These are phyloP conservation scores for Urocynchramus pylzowi DNA, from an alignment of 2,113 vertebrate species.

Conservation along the genomic window DNA sequence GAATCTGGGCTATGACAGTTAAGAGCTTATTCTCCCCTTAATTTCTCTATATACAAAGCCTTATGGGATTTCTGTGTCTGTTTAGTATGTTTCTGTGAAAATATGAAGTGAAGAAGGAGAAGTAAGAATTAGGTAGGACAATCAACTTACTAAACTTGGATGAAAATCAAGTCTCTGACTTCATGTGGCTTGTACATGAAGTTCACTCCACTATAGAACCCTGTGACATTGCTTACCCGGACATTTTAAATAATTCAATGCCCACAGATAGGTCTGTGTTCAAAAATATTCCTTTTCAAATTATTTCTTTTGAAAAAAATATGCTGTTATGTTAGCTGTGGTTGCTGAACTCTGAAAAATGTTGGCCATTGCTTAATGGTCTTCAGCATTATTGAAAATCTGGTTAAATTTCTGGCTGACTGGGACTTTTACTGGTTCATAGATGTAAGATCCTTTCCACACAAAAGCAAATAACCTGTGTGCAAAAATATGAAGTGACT, in stretches of 20 bases:
- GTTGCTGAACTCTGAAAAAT: background rate
- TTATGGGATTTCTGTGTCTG: background rate
- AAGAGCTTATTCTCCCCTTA: background rate
- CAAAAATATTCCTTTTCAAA: background rate
- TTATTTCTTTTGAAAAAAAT: background rate
- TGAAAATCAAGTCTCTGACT: background rate
- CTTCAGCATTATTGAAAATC: background rate
- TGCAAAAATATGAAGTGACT: background rate
- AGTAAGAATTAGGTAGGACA: background rate
- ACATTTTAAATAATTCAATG: background rate
- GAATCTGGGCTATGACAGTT: background rate
- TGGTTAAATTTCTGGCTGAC: background rate
- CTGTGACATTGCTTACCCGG: fast-evolving
- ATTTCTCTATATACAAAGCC: background rate
- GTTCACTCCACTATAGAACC: background rate
- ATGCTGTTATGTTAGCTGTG: background rate
- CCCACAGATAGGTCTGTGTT: background rate
- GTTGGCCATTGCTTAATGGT: background rate
- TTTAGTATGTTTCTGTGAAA: background rate
- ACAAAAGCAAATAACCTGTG: background rate
- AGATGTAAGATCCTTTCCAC: background rate
- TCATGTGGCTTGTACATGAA: background rate
- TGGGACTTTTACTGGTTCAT: background rate
- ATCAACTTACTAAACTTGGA: background rate
- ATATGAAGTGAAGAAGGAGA: background rate